Base-by-base conservation (phyloP, 2,797 vertebrate species). In the Iguana delicatissima region DNA sequence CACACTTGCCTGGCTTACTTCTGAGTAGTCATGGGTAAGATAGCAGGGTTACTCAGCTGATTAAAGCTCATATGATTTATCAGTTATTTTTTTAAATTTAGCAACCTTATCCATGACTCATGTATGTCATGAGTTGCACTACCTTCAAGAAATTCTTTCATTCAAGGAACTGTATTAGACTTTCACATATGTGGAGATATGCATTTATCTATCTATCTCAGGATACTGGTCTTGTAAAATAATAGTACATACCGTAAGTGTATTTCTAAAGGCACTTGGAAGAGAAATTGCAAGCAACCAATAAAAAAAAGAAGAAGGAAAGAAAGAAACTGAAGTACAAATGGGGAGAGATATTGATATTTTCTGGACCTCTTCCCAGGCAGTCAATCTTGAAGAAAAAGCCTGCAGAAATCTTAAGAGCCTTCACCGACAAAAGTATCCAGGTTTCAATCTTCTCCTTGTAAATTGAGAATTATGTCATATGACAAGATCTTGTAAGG, bases 381-480 rank as follows among this genome's bases (percentile, higher is more conserved):
- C 76, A 91, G 7, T 46, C 35, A 69, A n/a, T 92, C 86, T 86
- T 46, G 76, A 72, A 1, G 72, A 74, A 29, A 35, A 90, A 86
- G 14, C 8, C 32, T 84, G 18, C 13, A 90, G 72, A 26, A 87
- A 79, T 80, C 84, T 72, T 90, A 46, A 24, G 52, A 86, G 42
- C n/a, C 59, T 90, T 92, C 55, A 7, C 73, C 38, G 62, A 74
- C 80, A 24, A 84, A 80, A 86, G 72, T 42, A 83, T 57, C 0
- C 80, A 3, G 76, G 6, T 83, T 87, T 67, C 24, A 69, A 22
- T 82, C 86, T 73, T 83, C 81, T 88, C 55, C 76, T 86, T 88
- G 62, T 73, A 89, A 91, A 85, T 81, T 80, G 81, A 85, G 89
- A 90, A 85, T 88, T 73, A 87, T 79, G 80, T 69, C 46, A 91